A percentile compares a stretch with the other conserved stretches of the same genome.
These are phyloP conservation scores for Lithodes maja DNA, from an alignment of 2,888 invertebrate genomes.

Conservation along the genomic window DNA sequence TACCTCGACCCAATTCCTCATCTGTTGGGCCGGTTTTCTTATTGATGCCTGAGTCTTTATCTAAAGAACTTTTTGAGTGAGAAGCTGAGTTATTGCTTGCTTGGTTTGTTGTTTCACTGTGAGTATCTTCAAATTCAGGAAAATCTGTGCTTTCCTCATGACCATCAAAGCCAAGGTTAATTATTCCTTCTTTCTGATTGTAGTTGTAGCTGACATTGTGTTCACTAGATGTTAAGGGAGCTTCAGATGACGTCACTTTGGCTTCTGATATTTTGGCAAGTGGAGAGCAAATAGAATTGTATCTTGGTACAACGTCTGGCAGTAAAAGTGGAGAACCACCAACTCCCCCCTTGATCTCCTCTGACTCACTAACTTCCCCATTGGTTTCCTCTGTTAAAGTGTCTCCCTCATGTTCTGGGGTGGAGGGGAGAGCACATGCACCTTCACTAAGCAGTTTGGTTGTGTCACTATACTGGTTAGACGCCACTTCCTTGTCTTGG, in stretches of 20 bases:
- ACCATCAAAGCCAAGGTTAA: constrained; percentile 70
- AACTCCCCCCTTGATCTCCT: not conserved
- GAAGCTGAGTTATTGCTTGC: not conserved
- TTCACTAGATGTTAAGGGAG: constrained; percentile 5
- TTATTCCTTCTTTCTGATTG: constrained; percentile 52
- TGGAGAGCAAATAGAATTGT: constrained; percentile 22
- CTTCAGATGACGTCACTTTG: not conserved
- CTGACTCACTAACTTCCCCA: constrained; percentile 34
- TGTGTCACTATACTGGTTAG: constrained; percentile 35
- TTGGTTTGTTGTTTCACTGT: constrained; percentile 3
- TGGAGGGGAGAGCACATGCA: constrained; percentile 59
- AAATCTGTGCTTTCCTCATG: constrained; percentile 68
- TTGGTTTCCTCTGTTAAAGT: constrained; percentile 1
- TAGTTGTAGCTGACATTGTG: constrained; percentile 1
- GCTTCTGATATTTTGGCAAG: constrained; percentile 26
- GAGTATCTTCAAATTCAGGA: constrained; percentile 31
- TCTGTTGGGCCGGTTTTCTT: no score
- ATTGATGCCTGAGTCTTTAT: no score
- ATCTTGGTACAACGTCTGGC: constrained; percentile 66
- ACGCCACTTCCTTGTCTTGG: constrained; percentile 52
- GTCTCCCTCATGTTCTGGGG: constrained; percentile 27
- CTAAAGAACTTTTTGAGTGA: not conserved
- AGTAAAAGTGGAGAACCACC: constrained; percentile 30
- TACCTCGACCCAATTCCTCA: not conserved
- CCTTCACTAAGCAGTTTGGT: constrained; percentile 50